phyloP scores from a whole-genome alignment of 1,140 invertebrate species.

The Lasaia peninsularis region DNA sequence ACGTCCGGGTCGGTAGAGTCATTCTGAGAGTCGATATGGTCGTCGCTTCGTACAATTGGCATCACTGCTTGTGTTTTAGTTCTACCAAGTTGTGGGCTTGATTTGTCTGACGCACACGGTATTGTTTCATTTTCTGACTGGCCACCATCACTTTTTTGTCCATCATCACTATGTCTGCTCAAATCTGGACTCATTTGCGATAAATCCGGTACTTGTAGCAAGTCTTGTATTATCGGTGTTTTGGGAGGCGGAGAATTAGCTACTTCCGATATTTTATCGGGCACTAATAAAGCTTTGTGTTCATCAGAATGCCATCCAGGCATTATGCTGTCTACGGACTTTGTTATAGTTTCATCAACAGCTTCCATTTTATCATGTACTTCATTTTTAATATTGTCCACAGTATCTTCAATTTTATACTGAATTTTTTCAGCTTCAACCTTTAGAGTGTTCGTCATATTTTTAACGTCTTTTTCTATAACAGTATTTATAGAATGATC shows the following conservation, averaged over 20 bases:
- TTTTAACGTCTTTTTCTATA: constrained; percentile 26
- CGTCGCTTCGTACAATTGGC: constrained; percentile 68
- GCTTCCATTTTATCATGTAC: constrained; percentile 46
- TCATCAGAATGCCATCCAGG: constrained; percentile 43
- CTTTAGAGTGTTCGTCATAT: constrained; percentile 36
- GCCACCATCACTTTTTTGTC: constrained; percentile 61
- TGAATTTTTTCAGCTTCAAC: constrained; percentile 32
- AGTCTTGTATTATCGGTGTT: constrained; percentile 55
- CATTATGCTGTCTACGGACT: constrained; percentile 36
- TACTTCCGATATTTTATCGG: constrained; percentile 51
- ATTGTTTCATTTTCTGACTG: constrained; percentile 74
- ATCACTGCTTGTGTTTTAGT: constrained; percentile 72
- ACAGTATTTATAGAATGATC: constrained; percentile 22
- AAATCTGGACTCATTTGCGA: constrained; percentile 63
- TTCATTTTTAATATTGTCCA: constrained; percentile 33
- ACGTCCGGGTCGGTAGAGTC: constrained; percentile 54
- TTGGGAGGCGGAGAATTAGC: constrained; percentile 63
- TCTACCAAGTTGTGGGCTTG: constrained; percentile 60
- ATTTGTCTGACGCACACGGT: constrained; percentile 67
- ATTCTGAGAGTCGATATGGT: constrained; percentile 52
- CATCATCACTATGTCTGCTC: constrained; percentile 66
- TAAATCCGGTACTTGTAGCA: constrained; percentile 61
- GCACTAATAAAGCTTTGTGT: constrained; percentile 48
- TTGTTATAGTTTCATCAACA: constrained; percentile 53
- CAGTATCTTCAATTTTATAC: constrained; percentile 37